A percentile compares a stretch with the other conserved stretches of the same genome.
phyloP scores from a whole-genome alignment of 2,113 vertebrate species.

The Heloderma charlesbogerti region DNA sequence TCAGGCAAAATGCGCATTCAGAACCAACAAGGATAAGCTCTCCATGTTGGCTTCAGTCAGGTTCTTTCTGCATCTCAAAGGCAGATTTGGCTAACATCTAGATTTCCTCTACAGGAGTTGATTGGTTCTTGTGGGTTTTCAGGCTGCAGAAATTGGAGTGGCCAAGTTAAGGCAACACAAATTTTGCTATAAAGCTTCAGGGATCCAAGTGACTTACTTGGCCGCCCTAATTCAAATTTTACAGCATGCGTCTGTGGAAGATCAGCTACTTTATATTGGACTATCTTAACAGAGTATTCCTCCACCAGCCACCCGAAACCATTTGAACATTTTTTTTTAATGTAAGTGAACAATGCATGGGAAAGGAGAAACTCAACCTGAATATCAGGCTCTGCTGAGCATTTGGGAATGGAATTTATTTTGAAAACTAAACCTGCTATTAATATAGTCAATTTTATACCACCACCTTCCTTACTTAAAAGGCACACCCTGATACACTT shows the following conservation, averaged over 20 bases:
- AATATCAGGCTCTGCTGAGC: neutral
- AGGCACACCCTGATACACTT: neutral
- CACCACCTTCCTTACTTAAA: neutral
- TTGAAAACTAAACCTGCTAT: neutral
- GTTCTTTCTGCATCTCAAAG: neutral
- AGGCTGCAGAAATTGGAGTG: neutral
- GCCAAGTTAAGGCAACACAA: neutral
- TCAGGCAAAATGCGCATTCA: neutral
- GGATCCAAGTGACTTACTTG: neutral
- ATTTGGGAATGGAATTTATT: neutral
- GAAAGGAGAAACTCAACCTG: constrained; percentile 10
- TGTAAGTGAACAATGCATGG: neutral
- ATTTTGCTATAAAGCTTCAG: neutral
- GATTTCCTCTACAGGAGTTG: neutral
- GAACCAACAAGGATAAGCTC: neutral
- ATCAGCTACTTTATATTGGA: neutral
- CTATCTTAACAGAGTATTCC: neutral
- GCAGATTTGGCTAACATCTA: neutral
- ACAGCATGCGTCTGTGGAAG: neutral
- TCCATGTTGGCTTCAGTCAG: neutral
- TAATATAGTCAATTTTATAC: constrained; percentile 24
- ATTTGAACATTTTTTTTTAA: constrained; percentile 9
- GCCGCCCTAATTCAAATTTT: neutral
- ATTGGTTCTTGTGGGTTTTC: neutral
- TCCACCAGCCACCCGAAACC: neutral